phyloP scores from a whole-genome alignment of 1,140 invertebrate species.

The Asbolus verrucosus region DNA sequence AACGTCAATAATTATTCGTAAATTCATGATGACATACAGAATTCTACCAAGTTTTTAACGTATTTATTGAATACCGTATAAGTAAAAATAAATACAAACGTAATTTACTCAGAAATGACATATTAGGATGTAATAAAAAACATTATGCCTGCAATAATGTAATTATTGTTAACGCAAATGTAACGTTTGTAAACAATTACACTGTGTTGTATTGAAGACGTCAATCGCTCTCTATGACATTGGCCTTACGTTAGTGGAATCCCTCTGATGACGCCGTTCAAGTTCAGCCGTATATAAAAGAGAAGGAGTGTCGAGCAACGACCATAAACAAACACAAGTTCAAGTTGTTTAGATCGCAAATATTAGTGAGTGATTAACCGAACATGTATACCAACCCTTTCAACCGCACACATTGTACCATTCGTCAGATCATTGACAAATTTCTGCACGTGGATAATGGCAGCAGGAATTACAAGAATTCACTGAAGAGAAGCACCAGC shows the following conservation, averaged over 20 bases:
- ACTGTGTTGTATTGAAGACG: conserved; percentile 20
- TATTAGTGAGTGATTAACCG: conserved; percentile 12
- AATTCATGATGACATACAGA: too few relatives aligned
- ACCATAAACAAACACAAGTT: conserved; percentile 21
- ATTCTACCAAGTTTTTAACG: too few relatives aligned
- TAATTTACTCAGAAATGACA: neutral
- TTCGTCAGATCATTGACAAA: conserved; percentile 75
- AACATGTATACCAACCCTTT: conserved; percentile 80
- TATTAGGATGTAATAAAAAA: neutral
- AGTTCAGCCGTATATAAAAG: conserved; percentile 10
- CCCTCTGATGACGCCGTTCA: conserved; percentile 10
- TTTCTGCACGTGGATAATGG: conserved; percentile 66
- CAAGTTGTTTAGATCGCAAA: neutral
- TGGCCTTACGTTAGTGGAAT: conserved; percentile 25
- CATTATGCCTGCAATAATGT: neutral
- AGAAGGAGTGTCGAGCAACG: too few relatives aligned
- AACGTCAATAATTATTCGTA: too few relatives aligned
- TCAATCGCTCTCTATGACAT: conserved; percentile 18
- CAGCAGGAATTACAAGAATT: conserved; percentile 16
- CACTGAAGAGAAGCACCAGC: conserved; percentile 17
- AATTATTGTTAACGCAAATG: conserved; percentile 29
- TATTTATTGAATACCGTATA: too few relatives aligned
- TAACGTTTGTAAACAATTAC: conserved; percentile 29
- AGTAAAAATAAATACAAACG: neutral
- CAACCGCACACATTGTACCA: conserved; percentile 77